Evolutionary conservation across 2,888 invertebrate species (phyloP), one percentile per base, ranked within the genome.

Genomic region (Acheta domesticus): DNA sequence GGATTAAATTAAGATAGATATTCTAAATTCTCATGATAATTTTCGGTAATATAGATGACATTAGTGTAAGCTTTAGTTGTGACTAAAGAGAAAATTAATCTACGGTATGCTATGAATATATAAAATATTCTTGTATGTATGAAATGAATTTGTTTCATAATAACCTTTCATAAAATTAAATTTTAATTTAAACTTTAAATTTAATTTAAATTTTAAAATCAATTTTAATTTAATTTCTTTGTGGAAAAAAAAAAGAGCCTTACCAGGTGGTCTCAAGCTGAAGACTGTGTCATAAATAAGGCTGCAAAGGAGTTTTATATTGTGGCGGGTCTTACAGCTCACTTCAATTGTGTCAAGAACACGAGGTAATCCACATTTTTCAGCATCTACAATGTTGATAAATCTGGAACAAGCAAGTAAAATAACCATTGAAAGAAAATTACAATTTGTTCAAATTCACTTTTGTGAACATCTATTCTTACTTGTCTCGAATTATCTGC

Each of bases 341-440:
- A 99, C 94, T 90, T 98, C 97, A 48, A 98, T 92, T 0, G 96
- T 94, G 86, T 97, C 97, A 83, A 98, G 89, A 0, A 99, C 97
- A 76, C 96, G 89, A 0, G 99, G 99, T 73, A 99, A 88, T 0
- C 98, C 98, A 83, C 96, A 93, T 87, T 98, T 99, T 86, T 98
- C 98, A 0, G 97, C 96, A 87, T 99, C 99, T 0, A 96, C 93
- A 14, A 97, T 93, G 80, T 95, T 96, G 85, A 98, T 96, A 84
- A 98, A 97, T 82, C 88, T 86, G 78, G 83, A 36, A 36, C 36
- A 82, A 79, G 75, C 50, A 81, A 49, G 80, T 36, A 19, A 48
- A 77, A 36, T n/a, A 14, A 16, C 48, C 36, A 75, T 50, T 19
- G n/a, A 2, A 78, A 20, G 12, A 20, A 16, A 19, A 77, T 19